These are phyloP conservation scores for Chymomyza amoena DNA, from an alignment of 2,888 invertebrate species.

Conservation along the genomic window DNA sequence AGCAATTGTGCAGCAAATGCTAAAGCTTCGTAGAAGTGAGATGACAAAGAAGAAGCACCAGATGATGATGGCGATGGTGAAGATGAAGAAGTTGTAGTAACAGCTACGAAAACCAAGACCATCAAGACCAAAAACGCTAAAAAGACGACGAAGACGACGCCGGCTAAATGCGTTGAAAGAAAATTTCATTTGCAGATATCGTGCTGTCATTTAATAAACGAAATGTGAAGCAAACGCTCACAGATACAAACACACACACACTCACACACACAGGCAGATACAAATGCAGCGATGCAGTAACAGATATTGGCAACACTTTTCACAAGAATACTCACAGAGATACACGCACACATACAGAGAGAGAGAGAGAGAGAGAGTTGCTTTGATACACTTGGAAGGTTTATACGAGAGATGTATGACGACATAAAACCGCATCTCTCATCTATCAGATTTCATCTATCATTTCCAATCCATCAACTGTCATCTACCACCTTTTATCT, in stretches of 20 bases:
- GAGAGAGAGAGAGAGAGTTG: neutral
- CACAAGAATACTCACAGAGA: conserved; percentile 35
- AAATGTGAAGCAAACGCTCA: conserved; percentile 58
- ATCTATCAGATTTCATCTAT: no score
- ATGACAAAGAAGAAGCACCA: conserved; percentile 32
- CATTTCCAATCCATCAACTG: no score
- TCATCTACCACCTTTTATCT: no score
- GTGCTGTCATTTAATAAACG: conserved; percentile 77
- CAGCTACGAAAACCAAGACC: neutral
- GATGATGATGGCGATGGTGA: neutral
- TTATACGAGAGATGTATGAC: neutral
- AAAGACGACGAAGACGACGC: conserved; percentile 8
- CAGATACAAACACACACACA: conserved; percentile 10
- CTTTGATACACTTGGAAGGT: neutral
- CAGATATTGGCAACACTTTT: conserved; percentile 72
- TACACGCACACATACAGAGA: conserved; percentile 8
- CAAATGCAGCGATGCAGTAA: conserved; percentile 71
- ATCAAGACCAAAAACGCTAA: neutral
- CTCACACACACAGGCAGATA: conserved; percentile 32
- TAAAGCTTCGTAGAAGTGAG: neutral
- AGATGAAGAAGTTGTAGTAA: conserved; percentile 3
- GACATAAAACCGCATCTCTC: neutral
- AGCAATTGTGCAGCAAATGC: conserved; percentile 54
- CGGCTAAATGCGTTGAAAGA: conserved; percentile 69
- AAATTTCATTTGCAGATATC: conserved; percentile 78